Conservation (phyloP, 2,888 invertebrate species). For the Rhorus exstirpatorius region DNA sequence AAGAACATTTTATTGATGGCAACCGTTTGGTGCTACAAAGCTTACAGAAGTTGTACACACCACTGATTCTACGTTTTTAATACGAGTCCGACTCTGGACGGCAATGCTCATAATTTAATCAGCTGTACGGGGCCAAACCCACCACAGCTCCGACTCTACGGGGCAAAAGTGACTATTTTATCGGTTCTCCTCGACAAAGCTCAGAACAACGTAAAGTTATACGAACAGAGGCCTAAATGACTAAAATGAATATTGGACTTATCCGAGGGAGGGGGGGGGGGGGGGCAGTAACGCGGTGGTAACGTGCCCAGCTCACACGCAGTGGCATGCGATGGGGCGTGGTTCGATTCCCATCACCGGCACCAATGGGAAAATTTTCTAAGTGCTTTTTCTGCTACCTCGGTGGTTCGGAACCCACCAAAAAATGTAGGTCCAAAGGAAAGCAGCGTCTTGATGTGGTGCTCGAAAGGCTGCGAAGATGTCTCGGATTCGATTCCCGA, state of each 20-base stretch:
- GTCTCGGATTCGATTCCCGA: no score
- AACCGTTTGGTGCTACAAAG: not conserved
- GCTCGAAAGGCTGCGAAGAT: no score
- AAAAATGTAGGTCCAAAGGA: no score
- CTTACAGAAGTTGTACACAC: not conserved
- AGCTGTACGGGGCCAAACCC: not conserved
- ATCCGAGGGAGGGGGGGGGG: no score
- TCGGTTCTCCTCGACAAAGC: not conserved
- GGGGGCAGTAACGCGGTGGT: no score
- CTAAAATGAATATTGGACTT: not conserved
- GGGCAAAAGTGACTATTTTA: not conserved
- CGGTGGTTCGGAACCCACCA: no score
- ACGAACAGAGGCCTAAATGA: not conserved
- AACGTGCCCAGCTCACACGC: no score
- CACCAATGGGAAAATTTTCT: no score
- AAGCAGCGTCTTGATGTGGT: no score
- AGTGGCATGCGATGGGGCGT: no score
- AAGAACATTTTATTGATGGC: conserved; percentile 77
- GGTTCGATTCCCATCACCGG: no score
- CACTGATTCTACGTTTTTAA: not conserved
- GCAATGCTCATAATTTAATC: not conserved
- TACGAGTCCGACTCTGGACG: not conserved
- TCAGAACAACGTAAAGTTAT: not conserved
- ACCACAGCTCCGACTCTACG: not conserved
- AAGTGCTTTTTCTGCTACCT: no score